Evolutionary conservation across 2,797 vertebrate species (phyloP), one percentile per base, ranked within the genome.

Genomic region (Anisognathus igniventris): DNA sequence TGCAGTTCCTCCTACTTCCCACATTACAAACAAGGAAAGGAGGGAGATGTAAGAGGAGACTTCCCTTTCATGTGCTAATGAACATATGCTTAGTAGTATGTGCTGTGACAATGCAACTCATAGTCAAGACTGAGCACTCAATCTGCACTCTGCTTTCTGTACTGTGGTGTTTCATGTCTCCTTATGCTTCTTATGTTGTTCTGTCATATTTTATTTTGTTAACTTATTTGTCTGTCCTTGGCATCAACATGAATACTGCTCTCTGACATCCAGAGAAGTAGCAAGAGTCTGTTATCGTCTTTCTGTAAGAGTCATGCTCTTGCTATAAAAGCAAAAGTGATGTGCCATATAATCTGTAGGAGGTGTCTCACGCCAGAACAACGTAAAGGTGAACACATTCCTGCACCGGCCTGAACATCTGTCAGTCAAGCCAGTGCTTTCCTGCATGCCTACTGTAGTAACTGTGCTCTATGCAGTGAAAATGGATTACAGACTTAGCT

Each of bases 401-500:
- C 51, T 62, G 51, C 48, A 54, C 12, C 33, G 72, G 45, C n/a
- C 73, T 45, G 68, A 92, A 90, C 79, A 84, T 51, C 66, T 96
- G 77, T 91, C 88, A 93, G 71, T 90, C 90, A 93, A 88, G 71
- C 19, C 82, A 28, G n/a, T 58, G 39, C 78, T 93, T 94, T 94
- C 62, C 81, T 50, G 3, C 5, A 16, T 54, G 84, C 48, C 81
- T 95, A 33, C 45, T 7, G 13, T 25, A 72, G 88, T 56, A 89
- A 65, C 66, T 73, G 48, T 4, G 6, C 77, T 78, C 57, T 73
- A 9, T 51, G 40, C 77, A 94, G 23, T 79, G 88, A 95, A 96
- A 96, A 95, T 71, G 74, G 89, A 74, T 90, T 94, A 76, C n/a
- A 61, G 79, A 50, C 67, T 86, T 91, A 86, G 62, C 15, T 96